phyloP scores from a whole-genome alignment of 2,888 invertebrate genomes.

The Dusona sp. region DNA sequence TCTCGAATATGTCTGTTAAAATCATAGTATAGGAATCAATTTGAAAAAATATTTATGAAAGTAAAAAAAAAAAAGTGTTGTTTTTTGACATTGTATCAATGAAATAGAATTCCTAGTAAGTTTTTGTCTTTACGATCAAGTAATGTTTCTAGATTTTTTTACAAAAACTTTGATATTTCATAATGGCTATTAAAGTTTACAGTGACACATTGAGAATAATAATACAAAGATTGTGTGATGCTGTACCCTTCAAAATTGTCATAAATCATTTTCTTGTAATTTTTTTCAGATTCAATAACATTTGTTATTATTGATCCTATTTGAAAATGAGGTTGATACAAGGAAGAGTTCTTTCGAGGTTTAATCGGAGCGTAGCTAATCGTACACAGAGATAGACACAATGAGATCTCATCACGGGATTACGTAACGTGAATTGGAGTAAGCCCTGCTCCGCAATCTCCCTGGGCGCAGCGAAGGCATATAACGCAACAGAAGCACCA shows the following conservation, averaged over 20 bases:
- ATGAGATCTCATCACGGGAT: slow-evolving; percentile 44
- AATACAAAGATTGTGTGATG: too few relatives aligned
- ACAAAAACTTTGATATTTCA: too few relatives aligned
- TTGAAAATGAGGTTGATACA: slow-evolving; percentile 15
- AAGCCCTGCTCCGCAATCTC: slow-evolving; percentile 49
- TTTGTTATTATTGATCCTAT: neutral
- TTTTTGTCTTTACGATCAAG: neutral
- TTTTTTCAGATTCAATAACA: neutral
- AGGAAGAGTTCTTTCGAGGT: slow-evolving; percentile 9
- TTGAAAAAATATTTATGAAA: neutral
- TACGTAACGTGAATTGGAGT: slow-evolving; percentile 57
- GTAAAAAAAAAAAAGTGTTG: neutral
- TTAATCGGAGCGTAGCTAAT: slow-evolving; percentile 28
- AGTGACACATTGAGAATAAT: too few relatives aligned
- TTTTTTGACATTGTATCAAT: neutral
- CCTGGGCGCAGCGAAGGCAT: slow-evolving; percentile 19
- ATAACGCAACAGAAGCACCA: slow-evolving; percentile 23
- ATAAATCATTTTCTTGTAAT: neutral
- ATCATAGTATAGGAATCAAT: neutral
- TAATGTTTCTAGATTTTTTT: neutral
- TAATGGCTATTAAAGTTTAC: too few relatives aligned
- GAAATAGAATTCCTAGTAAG: neutral
- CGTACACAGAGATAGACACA: slow-evolving; percentile 27
- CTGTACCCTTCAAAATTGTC: neutral
- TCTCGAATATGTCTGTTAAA: too few relatives aligned